Evolutionary conservation across 2,113 vertebrate genomes (phyloP), one percentile per base, ranked within the genome.

Genomic region (Oenanthe melanoleuca): DNA sequence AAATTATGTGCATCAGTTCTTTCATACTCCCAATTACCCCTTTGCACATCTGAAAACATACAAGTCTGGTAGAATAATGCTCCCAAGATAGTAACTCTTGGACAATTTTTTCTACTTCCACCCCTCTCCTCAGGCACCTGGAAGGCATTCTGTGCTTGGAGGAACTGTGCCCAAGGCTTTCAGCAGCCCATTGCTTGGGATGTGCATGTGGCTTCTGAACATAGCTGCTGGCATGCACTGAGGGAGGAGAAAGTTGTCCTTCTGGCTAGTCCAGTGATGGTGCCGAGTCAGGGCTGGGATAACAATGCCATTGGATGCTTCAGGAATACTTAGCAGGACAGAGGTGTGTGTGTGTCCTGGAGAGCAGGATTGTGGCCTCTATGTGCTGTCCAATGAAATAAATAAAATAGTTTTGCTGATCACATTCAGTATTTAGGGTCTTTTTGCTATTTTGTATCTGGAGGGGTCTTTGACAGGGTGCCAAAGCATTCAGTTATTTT

Each of bases 331-430:
- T 34, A 45, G 31, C 1, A 12, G 34, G 59, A 59, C 19, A 63
- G 59, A 88, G 33, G 64, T 25, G 3, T 61, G 20, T 61, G 20
- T 3, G 7, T 55, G n/a, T 23, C 14, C 29, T 55, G 26, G 52
- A 59, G 33, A 78, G 47, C 0, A 0, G 34, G 56, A 70, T 57
- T 52, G 23, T 0, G 0, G 44, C 19, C 25, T 78, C 86, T 52
- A 24, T 7, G 8, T 22, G 14, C 24, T 67, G 25, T 33, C 25
- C 45, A 9, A 19, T 24, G 22, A 79, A 93, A 45, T 56, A 45
- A 72, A 7, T 20, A 13, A 87, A 63, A 40, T 52, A n/a, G 33
- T 79, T 95, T 85, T 73, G 45, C 29, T 53, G 72, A 29, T 42
- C 31, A 20, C 18, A 23, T 59, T 59, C 59, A 56, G 29, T 26